These are phyloP conservation scores for Pachycephala philippinensis DNA, from an alignment of 2,113 vertebrate species.

Conservation along the genomic window DNA sequence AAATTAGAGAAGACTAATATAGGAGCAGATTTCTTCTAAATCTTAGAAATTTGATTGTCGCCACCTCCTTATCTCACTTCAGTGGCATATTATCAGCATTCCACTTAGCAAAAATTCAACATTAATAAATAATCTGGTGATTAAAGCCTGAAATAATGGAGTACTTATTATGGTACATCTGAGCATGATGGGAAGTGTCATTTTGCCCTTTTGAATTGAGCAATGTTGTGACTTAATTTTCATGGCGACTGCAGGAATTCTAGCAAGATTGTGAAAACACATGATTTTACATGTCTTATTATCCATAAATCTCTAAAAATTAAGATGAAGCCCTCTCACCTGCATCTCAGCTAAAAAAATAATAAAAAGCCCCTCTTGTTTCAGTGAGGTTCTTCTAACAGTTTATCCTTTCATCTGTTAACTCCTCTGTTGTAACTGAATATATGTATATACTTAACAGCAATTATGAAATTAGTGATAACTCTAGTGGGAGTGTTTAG, in stretches of 20 bases:
- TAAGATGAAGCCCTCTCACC: neutral
- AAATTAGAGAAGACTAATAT: neutral
- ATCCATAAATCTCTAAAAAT: neutral
- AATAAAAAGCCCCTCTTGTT: neutral
- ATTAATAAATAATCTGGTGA: neutral
- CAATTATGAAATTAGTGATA: neutral
- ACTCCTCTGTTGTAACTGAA: neutral
- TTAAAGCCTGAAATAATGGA: neutral
- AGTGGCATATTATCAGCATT: neutral
- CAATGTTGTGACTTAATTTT: neutral
- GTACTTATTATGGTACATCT: neutral
- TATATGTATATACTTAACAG: neutral
- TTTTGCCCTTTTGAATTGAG: neutral
- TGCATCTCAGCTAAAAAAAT: neutral
- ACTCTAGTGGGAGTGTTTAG: neutral
- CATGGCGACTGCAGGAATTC: neutral
- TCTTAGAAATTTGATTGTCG: neutral
- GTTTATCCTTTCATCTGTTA: neutral
- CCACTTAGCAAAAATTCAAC: neutral
- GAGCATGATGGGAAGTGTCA: neutral
- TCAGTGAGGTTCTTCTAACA: neutral
- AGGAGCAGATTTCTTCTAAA: neutral
- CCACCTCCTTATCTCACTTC: neutral
- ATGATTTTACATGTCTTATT: neutral
- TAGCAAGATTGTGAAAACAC: neutral